Evolutionary conservation across 1,140 invertebrate species (phyloP).

Genomic region (Pseudomyrmex gracilis): DNA sequence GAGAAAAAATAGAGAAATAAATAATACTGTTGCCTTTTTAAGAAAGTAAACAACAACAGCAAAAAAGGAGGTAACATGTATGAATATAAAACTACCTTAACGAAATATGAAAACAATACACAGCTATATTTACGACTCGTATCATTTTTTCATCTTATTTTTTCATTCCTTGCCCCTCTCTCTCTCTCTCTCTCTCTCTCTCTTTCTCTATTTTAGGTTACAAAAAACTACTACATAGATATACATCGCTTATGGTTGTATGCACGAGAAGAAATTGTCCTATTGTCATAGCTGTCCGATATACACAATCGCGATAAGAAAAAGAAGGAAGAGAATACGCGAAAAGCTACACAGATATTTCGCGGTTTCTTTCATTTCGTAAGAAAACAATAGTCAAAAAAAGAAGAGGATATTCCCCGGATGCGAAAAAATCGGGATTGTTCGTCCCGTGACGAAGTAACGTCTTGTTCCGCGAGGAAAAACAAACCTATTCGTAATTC

Average conservation of each 20-base stretch:
- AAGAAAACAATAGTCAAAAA: slow-evolving; percentile 26
- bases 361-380: slow-evolving; percentile 9
- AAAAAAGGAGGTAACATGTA: not conserved
- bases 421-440: slow-evolving; percentile 28
- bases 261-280: not conserved
- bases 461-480: slow-evolving; percentile 28
- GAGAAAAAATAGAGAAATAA: not conserved
- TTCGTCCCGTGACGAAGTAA: not conserved
- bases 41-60: not conserved
- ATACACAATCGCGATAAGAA: slow-evolving; percentile 5
- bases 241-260: not conserved
- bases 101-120: not conserved
- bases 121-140: not conserved
- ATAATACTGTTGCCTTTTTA: not conserved
- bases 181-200: too few species aligned
- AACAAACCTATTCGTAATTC: slow-evolving; percentile 29
- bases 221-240: not conserved
- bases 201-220: too few species aligned
- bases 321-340: not conserved
- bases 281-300: not conserved
- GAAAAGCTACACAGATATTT: slow-evolving; percentile 32
- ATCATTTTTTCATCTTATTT: not conserved
- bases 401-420: not conserved
- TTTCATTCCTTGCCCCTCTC: too few species aligned
- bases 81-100: not conserved